A percentile compares a stretch with the other conserved stretches of the same genome.
Conservation (phyloP, 2,888 invertebrate genomes). For the Hoplodrina ambigua region DNA sequence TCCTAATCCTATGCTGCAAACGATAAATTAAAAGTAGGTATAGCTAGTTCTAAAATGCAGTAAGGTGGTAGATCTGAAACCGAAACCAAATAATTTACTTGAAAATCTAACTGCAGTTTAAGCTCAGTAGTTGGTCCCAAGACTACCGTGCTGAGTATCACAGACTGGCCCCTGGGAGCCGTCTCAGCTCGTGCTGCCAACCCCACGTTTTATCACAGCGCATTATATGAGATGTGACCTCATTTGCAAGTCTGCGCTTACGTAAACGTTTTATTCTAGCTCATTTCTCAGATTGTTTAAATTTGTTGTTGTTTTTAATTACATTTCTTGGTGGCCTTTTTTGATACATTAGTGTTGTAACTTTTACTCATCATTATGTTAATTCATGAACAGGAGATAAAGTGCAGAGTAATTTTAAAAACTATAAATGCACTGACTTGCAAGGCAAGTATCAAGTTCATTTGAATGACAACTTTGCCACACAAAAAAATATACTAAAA, state of each 20-base stretch:
- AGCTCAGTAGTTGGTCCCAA: constrained; percentile 34
- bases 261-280: constrained; percentile 30
- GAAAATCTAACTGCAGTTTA: constrained; percentile 23
- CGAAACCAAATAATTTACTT: background rate
- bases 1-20: too few species aligned
- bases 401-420: background rate
- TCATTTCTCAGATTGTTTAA: constrained; percentile 22
- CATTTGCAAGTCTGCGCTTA: constrained; percentile 14
- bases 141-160: constrained; percentile 32
- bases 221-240: constrained; percentile 19
- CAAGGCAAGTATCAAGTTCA: background rate
- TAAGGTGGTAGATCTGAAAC: background rate
- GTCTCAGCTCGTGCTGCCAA: constrained; percentile 6
- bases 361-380: background rate
- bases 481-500: background rate
- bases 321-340: background rate
- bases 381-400: background rate
- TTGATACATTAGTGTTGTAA: background rate
- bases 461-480: background rate
- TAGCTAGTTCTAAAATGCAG: background rate
- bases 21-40: too few species aligned
- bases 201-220: background rate
- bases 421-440: background rate
- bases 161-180: constrained; percentile 11
- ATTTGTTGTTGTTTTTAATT: constrained; percentile 5